Evolutionary conservation across 2,888 invertebrate species (phyloP), one percentile per base, ranked within the genome.

Genomic region (Gymnoscelis rufifasciata): DNA sequence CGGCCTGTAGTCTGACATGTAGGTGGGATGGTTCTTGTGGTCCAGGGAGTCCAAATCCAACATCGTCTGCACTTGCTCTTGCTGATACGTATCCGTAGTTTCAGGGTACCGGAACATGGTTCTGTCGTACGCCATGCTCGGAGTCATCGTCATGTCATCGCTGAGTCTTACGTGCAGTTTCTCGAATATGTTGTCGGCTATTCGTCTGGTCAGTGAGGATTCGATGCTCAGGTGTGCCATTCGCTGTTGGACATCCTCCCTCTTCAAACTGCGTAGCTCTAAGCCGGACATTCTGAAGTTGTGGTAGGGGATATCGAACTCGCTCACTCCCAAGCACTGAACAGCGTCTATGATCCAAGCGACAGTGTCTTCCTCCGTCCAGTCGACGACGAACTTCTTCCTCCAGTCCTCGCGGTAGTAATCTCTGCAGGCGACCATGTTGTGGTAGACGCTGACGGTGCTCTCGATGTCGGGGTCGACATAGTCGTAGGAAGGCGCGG

Each of bases 331-430:
- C 60, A 78, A 63, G 48, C 67, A 60, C 50, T 75, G 72, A 4
- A 77, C 72, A 27, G 81, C 77, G 48, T 87, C 83, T 43, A 83
- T 67, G 45, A 89, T 64, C 91, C 91, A 91, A 51, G 88, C 83
- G 43, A 88, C 78, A 29, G 91, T 89, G 64, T 91, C 91, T 8
- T 88, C 87, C 45, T 88, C 86, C 53, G 70, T 88, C 91, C 91
- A 91, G 10, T 88, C 79, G 51, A 71, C 68, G 26, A 91, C 75
- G 33, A 81, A 76, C 61, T 90, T 91, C 60, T 76, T 78, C 49
- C 80, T 81, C 91, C 91, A 91, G 31, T 88, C 88, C 19, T 84
- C 84, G 24, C 76, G 68, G 49, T 69, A 71, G 62, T 77, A 77
- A 53, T 81, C 81, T 38, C 81, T 68, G 55, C 74, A 68, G 64